These are phyloP conservation scores for Nasonia longicornis DNA, from an alignment of 1,140 invertebrate species.

Conservation along the genomic window DNA sequence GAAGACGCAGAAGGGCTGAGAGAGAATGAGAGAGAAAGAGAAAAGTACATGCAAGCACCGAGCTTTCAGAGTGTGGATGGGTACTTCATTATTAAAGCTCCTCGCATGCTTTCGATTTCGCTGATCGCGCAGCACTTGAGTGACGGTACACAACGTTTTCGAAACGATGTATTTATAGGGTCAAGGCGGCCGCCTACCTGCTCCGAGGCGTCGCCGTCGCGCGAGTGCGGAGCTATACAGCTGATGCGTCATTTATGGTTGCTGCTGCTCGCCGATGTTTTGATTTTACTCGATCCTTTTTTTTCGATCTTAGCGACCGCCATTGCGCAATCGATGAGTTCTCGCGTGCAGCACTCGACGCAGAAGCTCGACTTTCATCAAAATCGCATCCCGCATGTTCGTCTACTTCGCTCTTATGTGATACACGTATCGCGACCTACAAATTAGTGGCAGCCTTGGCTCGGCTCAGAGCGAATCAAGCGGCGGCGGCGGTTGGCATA, in stretches of 20 bases:
- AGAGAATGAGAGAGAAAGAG: neutral
- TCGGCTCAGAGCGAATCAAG: too few species aligned
- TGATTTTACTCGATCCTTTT: neutral
- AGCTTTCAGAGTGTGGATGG: neutral
- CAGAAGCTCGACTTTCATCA: too few species aligned
- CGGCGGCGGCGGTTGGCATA: too few species aligned
- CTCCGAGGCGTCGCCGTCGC: neutral
- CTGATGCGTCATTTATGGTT: neutral
- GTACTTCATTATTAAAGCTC: constrained; percentile 35
- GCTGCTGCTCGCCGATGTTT: neutral
- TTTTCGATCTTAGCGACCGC: too few species aligned
- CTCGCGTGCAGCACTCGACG: too few species aligned
- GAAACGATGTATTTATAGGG: constrained; percentile 35
- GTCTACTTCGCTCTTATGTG: too few species aligned
- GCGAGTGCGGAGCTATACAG: neutral
- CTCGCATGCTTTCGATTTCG: constrained; percentile 22
- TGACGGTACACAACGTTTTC: constrained; percentile 5
- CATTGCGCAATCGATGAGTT: too few species aligned
- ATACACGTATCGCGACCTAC: too few species aligned
- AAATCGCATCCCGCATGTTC: too few species aligned
- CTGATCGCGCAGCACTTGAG: constrained; percentile 22
- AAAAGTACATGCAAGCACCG: constrained; percentile 16
- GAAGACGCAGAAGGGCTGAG: neutral
- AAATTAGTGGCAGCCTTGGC: too few species aligned
- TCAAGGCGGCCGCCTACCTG: constrained; percentile 9